phyloP scores from a whole-genome alignment of 2,797 vertebrate genomes.

The Helostoma temminkii region DNA sequence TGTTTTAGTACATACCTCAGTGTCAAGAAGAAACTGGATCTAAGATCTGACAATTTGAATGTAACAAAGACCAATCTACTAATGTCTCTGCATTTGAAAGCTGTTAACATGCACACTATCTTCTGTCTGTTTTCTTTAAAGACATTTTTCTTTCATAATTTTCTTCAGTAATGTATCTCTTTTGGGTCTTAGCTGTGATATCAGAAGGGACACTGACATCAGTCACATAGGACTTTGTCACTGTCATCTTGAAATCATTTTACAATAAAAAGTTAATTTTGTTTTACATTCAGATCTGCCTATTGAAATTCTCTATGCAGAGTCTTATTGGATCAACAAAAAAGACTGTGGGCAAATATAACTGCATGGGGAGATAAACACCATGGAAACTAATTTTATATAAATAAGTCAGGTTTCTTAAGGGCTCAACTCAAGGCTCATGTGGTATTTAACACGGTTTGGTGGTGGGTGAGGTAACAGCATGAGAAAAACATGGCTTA shows the following conservation, averaged over 20 bases:
- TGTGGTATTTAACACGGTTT: constrained; percentile 24
- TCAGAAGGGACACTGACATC: neutral
- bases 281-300: neutral
- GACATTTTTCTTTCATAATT: too few relatives aligned
- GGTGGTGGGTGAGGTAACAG: neutral
- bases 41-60: neutral
- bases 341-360: neutral
- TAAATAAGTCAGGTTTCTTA: constrained; percentile 26
- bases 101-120: neutral
- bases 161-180: neutral
- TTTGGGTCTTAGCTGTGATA: neutral
- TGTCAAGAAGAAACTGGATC: neutral
- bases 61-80: neutral
- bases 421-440: constrained; percentile 21
- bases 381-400: constrained; percentile 28
- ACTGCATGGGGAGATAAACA: constrained; percentile 13
- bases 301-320: neutral
- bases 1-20: neutral
- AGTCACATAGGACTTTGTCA: neutral
- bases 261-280: neutral
- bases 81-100: neutral
- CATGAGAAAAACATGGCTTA: neutral
- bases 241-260: neutral
- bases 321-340: constrained; percentile 6
- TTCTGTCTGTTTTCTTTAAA: neutral